Evolutionary conservation across 53 echinoderm and acorn worm genomes (phyloP), one percentile per base, ranked within the genome.

Genomic region (Apostichopus leukothele): DNA sequence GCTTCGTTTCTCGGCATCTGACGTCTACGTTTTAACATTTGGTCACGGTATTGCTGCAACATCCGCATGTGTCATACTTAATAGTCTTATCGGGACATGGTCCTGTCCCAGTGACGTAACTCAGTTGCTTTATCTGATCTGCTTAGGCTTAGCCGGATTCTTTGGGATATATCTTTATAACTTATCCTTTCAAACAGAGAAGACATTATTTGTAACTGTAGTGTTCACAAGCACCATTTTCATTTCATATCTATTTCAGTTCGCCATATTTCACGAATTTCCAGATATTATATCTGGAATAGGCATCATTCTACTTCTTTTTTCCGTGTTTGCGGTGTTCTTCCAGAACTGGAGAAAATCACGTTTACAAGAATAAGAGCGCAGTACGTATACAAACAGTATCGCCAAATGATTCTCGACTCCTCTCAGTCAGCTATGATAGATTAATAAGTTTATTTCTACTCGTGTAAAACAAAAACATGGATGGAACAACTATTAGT

Each of bases 211-310:
- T 51, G 13, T 50, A 6, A 12, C 79, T 50, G 51, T 79, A 8
- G 53, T 79, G n/a, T 52, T 14, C 50, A 50, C 79, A 0, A n/a
- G 51, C 14, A 51, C 19, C 51, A 79, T 79, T 3, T 18, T 39
- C 51, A 50, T 51, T 51, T 79, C 79, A 6, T 79, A 79, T n/a
- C 8, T 52, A 18, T 53, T 79, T 52, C 79, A 79, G 18, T 79
- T 79, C 51, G 19, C 53, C 5, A 53, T 79, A 3, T 79, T 79
- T 51, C 51, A 19, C 6, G n/a, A 51, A 14, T 79, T 52, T 79
- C 79, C 79, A 4, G 79, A 79, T 79, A 51, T 79, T 52, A 9
- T 79, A 51, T 79, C 79, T 10, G 79, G 79, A 14, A 20, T 79
- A 51, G 79, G 79, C 0, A 53, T 79, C 5, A 9, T 51, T 39